Base-by-base conservation (phyloP, 1,140 invertebrate species). In the Hypothenemus hampei region DNA sequence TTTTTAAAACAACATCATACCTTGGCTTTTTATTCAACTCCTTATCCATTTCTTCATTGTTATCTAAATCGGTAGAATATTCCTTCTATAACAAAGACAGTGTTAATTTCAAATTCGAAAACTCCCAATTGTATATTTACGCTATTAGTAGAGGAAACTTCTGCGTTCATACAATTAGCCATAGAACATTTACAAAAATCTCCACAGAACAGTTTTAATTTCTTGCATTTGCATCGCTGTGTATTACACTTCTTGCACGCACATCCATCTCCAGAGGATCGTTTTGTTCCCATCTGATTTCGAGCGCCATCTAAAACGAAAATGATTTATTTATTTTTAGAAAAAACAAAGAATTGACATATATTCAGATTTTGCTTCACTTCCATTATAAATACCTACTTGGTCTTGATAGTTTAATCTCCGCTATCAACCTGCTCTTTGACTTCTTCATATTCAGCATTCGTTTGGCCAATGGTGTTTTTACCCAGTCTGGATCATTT, bases 401-500 rank as follows among this genome's bases (percentile, higher is more conserved):
- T 47, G n/a, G 18, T 19, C 11, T 48, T 40, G 20, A 13, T 10
- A n/a, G 19, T 39, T n/a, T 29, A 26, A n/a, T 62, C 40, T 21
- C 22, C 15, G 24, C 19, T 31, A 55, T 15, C 22, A 29, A 48
- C 10, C n/a, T 11, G 21, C 4, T 19, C 16, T 40, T 54, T 33
- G 37, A 67, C 59, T 47, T 56, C 68, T 18, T 64, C 52, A 21
- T n/a, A n/a, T n/a, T n/a, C n/a, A n/a, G n/a, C n/a, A 74, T 54
- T 24, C 69, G 65, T 46, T 65, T 70, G 59, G 66, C 79, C 3
- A 82, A 61, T 3, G 83, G 83, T 4, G 83, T 85, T 47, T 75
- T 76, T 13, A 62, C 71, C 85, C 84, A 87, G 64, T 86, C 84
- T 0, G 84, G 83, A 71, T 87, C 84, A 31, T 79, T 76, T 2